Conservation (phyloP, 2,113 vertebrate species). For the Melanocharis versteri region DNA sequence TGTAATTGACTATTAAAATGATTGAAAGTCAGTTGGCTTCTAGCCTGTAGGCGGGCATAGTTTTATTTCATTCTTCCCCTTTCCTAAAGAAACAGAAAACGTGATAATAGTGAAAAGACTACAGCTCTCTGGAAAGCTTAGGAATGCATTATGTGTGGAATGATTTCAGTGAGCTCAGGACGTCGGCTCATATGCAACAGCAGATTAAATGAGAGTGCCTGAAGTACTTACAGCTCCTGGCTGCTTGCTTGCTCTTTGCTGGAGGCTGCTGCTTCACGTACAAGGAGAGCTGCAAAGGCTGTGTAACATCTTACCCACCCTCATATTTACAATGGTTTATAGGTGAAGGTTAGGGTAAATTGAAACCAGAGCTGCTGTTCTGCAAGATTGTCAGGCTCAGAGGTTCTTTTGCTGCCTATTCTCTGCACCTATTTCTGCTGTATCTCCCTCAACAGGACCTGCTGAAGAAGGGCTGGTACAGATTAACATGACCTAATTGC, state of each 20-base stretch:
- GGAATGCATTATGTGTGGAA: not conserved
- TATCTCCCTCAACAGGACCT: not conserved
- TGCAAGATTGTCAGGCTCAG: not conserved
- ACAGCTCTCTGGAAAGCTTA: not conserved
- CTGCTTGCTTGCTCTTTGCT: not conserved
- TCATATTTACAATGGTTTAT: not conserved
- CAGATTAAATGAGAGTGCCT: slow-evolving; percentile 11
- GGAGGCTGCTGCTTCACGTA: not conserved
- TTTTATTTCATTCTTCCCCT: slow-evolving; percentile 2
- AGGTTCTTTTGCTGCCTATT: not conserved
- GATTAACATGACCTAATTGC: not conserved
- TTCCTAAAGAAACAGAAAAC: slow-evolving; percentile 19
- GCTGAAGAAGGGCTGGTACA: not conserved
- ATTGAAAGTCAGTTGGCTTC: slow-evolving; percentile 26
- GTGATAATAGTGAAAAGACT: not conserved
- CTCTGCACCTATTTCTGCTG: not conserved
- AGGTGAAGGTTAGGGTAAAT: not conserved
- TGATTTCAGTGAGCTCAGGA: not conserved
- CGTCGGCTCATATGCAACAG: not conserved
- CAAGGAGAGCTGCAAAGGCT: not conserved
- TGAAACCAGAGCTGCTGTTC: not conserved
- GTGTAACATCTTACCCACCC: not conserved
- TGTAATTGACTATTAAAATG: slow-evolving; percentile 40
- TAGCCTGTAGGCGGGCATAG: not conserved
- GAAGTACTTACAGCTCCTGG: not conserved